phyloP scores from a whole-genome alignment of 1,140 invertebrate species.

The Trigoniulus corallinus region DNA sequence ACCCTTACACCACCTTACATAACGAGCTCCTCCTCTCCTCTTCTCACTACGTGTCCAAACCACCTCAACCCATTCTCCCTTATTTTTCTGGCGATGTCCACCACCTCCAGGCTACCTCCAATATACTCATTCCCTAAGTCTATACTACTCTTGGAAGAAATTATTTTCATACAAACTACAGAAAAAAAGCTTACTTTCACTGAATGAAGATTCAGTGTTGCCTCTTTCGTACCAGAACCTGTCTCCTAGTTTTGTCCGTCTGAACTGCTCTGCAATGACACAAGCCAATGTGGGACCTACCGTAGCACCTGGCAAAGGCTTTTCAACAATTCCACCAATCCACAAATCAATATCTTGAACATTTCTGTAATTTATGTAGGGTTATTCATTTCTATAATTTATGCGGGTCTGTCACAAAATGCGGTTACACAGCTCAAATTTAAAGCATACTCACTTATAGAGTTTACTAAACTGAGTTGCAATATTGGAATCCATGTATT shows the following conservation, averaged over 20 bases:
- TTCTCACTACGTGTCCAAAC: no score
- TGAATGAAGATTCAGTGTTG: conserved; percentile 18
- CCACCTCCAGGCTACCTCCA: no score
- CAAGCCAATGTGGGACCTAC: conserved; percentile 37
- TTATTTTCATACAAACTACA: no score
- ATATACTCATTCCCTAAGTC: no score
- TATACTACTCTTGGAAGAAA: no score
- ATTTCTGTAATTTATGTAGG: neutral
- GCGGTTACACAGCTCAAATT: no score
- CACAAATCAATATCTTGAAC: conserved; percentile 30
- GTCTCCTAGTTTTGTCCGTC: conserved; percentile 34
- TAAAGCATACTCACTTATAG: conserved; percentile 25
- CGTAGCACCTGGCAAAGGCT: conserved; percentile 24
- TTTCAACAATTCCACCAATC: conserved; percentile 31
- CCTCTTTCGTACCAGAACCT: conserved; percentile 39
- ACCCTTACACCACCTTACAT: no score
- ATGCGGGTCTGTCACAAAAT: no score
- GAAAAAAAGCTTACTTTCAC: conserved; percentile 2
- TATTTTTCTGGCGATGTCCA: no score
- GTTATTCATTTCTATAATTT: neutral
- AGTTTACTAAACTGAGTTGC: conserved; percentile 15
- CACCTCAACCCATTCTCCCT: no score
- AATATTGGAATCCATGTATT: conserved; percentile 8
- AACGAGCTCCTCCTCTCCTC: no score
- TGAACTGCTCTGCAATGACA: conserved; percentile 37